A percentile compares a stretch with the other conserved stretches of the same genome.
Conservation (phyloP, 2,888 invertebrate genomes). For the Cremastinae sp. region DNA sequence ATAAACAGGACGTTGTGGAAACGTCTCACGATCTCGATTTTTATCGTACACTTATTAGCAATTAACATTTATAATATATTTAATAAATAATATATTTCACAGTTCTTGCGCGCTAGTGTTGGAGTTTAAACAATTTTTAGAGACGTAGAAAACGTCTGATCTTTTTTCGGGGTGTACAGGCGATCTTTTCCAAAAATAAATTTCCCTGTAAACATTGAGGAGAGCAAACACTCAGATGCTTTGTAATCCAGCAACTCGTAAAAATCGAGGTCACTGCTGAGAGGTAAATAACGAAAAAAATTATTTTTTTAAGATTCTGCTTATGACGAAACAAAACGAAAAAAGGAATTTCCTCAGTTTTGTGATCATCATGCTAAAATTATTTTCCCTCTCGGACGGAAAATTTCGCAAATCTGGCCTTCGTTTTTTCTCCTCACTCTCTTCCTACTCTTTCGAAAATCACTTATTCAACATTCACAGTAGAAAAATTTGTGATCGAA, state of each 20-base stretch:
- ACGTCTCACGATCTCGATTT: too few relatives aligned
- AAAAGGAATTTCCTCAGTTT: neutral
- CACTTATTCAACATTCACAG: conserved; percentile 6
- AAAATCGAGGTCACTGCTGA: neutral
- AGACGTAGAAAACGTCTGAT: too few relatives aligned
- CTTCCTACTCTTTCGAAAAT: conserved; percentile 6
- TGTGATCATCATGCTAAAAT: conserved; percentile 3
- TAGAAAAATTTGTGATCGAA: conserved; percentile 27
- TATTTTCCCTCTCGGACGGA: conserved; percentile 41
- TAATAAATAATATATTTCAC: conserved; percentile 20
- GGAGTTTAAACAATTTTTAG: too few relatives aligned
- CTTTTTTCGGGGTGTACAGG: conserved; percentile 1
- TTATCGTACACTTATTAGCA: neutral
- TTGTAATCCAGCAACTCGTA: neutral
- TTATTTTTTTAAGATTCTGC: conserved; percentile 4
- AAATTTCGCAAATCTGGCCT: conserved; percentile 15
- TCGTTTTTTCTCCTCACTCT: neutral
- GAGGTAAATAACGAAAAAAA: conserved; percentile 19
- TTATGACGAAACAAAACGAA: neutral
- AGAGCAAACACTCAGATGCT: conserved; percentile 28
- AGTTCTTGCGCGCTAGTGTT: neutral
- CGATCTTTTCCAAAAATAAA: conserved; percentile 50
- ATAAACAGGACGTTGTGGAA: too few relatives aligned
- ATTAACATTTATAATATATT: conserved; percentile 12
- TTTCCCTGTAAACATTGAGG: conserved; percentile 1